Conservation (phyloP, 2,797 vertebrate species). For the Spheniscus humboldti region DNA sequence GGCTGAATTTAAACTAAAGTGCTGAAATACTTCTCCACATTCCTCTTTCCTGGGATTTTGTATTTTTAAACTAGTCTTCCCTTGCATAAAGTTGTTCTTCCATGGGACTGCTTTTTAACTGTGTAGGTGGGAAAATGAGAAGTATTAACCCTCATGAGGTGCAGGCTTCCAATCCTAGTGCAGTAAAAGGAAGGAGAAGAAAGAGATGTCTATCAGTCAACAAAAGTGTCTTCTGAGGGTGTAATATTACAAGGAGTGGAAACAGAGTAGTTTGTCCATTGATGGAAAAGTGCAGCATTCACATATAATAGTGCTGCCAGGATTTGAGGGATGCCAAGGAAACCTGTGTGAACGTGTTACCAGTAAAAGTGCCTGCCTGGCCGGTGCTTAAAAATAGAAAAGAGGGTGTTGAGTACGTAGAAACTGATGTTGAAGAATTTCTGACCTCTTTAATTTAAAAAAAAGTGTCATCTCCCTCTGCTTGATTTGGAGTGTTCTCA, state of each 20-base stretch:
- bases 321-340: not conserved
- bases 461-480: not conserved
- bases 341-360: constrained; percentile 34
- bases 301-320: not conserved
- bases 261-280: constrained; percentile 1
- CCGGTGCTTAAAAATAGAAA: constrained; percentile 36
- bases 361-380: not conserved
- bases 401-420: constrained; percentile 28
- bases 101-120: not conserved
- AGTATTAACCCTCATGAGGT: not conserved
- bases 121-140: not conserved
- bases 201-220: not conserved
- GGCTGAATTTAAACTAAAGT: constrained; percentile 63
- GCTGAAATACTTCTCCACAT: constrained; percentile 33
- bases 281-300: constrained; percentile 15
- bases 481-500: not conserved
- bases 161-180: not conserved
- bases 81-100: not conserved
- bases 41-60: constrained; percentile 40
- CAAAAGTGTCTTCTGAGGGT: not conserved
- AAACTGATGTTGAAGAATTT: constrained; percentile 52
- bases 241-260: constrained; percentile 12
- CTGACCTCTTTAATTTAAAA: constrained; percentile 33
- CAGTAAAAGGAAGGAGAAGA: not conserved
- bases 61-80: constrained; percentile 15